A percentile compares a stretch with the other conserved stretches of the same genome.
These are phyloP conservation scores for Alectoris magna DNA, from an alignment of 2,797 vertebrate species.

Conservation along the genomic window DNA sequence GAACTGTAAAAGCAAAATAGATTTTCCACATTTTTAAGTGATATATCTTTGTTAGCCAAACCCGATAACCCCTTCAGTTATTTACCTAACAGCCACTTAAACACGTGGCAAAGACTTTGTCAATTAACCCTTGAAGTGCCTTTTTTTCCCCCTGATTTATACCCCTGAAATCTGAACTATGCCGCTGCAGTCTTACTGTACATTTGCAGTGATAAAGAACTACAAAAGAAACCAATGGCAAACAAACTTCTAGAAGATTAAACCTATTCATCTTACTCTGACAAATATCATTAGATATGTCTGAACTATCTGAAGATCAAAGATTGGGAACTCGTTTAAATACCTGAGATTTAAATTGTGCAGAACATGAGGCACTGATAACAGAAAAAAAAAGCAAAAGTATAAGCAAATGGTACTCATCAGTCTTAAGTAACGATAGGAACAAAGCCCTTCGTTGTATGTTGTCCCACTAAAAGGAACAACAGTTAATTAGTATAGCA, in stretches of 20 bases:
- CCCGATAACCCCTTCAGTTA: conserved; percentile 31
- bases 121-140: neutral
- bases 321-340: neutral
- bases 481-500: neutral
- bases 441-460: neutral
- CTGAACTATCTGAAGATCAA: conserved; percentile 16
- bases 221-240: neutral
- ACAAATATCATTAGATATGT: neutral
- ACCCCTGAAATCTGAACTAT: neutral
- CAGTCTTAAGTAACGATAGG: neutral
- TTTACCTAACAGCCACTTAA: conserved; percentile 51
- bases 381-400: neutral
- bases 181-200: neutral
- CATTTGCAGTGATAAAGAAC: neutral
- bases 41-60: conserved; percentile 39
- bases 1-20: conserved; percentile 40
- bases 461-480: neutral
- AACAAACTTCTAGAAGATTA: neutral
- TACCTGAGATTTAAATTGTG: conserved; percentile 2
- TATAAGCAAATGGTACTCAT: neutral
- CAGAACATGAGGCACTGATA: neutral
- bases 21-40: conserved; percentile 29
- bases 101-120: neutral
- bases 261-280: neutral
- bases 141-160: rapidly evolving